Conservation (phyloP, 2,113 vertebrate species). For the Hippolais icterina region DNA sequence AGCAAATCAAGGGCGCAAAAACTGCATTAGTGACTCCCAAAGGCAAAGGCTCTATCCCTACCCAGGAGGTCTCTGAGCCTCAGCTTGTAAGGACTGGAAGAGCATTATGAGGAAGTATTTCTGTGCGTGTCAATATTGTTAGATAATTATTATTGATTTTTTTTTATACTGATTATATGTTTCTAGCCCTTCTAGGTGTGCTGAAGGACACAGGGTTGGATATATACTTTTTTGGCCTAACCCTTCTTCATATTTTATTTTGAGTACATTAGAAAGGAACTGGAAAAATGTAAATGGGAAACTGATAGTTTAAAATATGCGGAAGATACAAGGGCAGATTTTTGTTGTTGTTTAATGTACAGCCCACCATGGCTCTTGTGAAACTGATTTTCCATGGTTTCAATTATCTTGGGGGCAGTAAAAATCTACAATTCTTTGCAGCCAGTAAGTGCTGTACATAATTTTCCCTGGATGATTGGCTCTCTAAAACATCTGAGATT, state of each 20-base stretch:
- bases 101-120: not conserved
- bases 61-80: not conserved
- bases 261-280: not conserved
- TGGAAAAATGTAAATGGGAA: not conserved
- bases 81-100: not conserved
- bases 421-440: not conserved
- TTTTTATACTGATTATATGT: not conserved
- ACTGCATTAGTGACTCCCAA: not conserved
- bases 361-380: not conserved
- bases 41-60: not conserved
- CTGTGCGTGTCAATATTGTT: not conserved
- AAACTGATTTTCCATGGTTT: not conserved
- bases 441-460: constrained; percentile 8
- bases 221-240: not conserved
- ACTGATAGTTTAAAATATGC: not conserved
- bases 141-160: not conserved
- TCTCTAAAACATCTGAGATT: not conserved
- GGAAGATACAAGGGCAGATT: not conserved
- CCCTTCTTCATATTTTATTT: not conserved
- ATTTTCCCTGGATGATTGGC: not conserved
- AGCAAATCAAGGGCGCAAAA: not conserved
- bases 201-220: not conserved
- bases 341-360: not conserved
- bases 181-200: not conserved
- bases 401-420: not conserved